phyloP scores from a whole-genome alignment of 2,888 invertebrate genomes.

The Apeira syringaria region DNA sequence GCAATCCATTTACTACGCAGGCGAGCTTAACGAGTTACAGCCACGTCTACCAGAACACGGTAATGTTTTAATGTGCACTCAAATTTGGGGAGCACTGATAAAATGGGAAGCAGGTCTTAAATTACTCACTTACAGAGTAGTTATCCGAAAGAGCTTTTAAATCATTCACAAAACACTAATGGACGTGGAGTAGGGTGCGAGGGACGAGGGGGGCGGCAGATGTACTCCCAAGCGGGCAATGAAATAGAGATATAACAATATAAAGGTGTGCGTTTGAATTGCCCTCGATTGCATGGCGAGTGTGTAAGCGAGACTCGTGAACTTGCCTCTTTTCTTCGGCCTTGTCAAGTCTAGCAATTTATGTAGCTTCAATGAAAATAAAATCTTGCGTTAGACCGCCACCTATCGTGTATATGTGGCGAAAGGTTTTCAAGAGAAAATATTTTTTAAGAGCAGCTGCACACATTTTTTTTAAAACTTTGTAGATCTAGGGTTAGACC shows the following conservation, averaged over 20 bases:
- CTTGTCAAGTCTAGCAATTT: background rate
- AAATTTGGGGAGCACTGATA: slow-evolving; percentile 82
- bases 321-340: background rate
- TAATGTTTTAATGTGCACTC: slow-evolving; percentile 82
- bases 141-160: slow-evolving; percentile 84
- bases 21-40: slow-evolving; percentile 43
- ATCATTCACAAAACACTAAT: slow-evolving; percentile 85
- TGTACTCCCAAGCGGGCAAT: slow-evolving; percentile 77
- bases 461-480: too few species aligned
- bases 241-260: slow-evolving; percentile 81
- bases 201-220: slow-evolving; percentile 55
- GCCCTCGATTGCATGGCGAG: slow-evolving; percentile 65
- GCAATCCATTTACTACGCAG: slow-evolving; percentile 50
- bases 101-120: slow-evolving; percentile 82
- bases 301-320: slow-evolving; percentile 20
- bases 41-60: slow-evolving; percentile 45
- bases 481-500: too few species aligned
- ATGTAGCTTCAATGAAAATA: too few species aligned
- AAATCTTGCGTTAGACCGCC: too few species aligned
- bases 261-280: slow-evolving; percentile 74
- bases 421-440: too few species aligned
- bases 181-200: slow-evolving; percentile 71
- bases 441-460: too few species aligned
- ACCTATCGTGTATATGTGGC: too few species aligned
- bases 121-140: slow-evolving; percentile 84